Percentiles rank a stretch among this genome's conserved stretches.
These are phyloP conservation scores for Drosophila antonietae DNA, from an alignment of 2,888 invertebrate genomes.

Conservation along the genomic window DNA sequence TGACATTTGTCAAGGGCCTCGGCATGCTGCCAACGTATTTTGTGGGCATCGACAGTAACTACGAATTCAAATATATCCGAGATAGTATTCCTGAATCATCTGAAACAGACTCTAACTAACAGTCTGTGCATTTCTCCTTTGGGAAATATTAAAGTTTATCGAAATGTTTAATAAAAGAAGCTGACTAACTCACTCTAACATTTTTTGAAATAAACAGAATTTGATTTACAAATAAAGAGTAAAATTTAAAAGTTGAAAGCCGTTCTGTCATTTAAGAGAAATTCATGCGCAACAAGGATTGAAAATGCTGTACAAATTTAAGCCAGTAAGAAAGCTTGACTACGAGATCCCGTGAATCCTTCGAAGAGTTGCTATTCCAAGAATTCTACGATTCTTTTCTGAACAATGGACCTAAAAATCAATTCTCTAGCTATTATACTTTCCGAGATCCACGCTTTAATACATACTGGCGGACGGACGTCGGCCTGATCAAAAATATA, in stretches of 20 bases:
- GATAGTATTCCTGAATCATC: fast-evolving
- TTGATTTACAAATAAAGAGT: not conserved
- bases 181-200: not conserved
- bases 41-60: constrained; percentile 88
- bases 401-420: too few relatives aligned
- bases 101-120: not conserved
- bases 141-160: not conserved
- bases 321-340: too few relatives aligned
- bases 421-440: too few relatives aligned
- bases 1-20: constrained; percentile 90
- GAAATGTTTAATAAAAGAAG: not conserved
- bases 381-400: too few relatives aligned
- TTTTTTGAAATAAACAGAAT: not conserved
- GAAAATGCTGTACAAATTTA: too few relatives aligned
- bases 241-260: not conserved
- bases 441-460: too few relatives aligned
- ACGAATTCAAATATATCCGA: constrained; percentile 73
- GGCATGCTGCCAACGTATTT: constrained; percentile 89
- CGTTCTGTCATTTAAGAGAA: not conserved
- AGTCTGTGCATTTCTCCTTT: not conserved
- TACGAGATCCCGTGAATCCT: too few relatives aligned
- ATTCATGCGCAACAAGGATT: not conserved
- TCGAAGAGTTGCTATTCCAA: too few relatives aligned
- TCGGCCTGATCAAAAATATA: too few relatives aligned
- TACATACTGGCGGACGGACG: too few relatives aligned